Evolutionary conservation across 2,888 invertebrate genomes (phyloP).

Genomic region (Nomada fabriciana): DNA sequence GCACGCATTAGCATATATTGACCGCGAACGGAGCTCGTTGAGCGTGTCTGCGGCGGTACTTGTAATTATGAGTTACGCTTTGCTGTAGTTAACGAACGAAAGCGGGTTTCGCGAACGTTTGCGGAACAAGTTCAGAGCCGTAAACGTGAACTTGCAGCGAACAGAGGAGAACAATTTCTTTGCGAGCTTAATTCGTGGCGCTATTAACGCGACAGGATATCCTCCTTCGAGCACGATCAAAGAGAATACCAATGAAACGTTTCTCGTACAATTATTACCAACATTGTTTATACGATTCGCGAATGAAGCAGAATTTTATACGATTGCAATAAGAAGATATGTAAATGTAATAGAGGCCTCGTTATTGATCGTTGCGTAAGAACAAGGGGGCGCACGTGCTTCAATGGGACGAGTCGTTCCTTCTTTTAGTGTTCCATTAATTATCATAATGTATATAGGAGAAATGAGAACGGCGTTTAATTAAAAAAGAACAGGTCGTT

Average conservation of each 20-base stretch:
- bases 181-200: slow-evolving; percentile 36
- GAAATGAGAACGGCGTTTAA: slow-evolving; percentile 32
- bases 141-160: slow-evolving; percentile 30
- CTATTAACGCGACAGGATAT: not conserved
- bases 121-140: not conserved
- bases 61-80: slow-evolving; percentile 79
- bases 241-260: not conserved
- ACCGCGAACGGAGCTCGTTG: slow-evolving; percentile 64
- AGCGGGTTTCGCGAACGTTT: slow-evolving; percentile 63
- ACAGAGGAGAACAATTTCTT: slow-evolving; percentile 6
- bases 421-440: slow-evolving; percentile 35
- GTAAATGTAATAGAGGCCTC: not conserved
- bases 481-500: slow-evolving; percentile 47
- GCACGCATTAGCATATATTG: slow-evolving; percentile 71
- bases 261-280: not conserved
- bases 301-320: not conserved
- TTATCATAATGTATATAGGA: slow-evolving; percentile 23
- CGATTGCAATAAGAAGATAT: not conserved
- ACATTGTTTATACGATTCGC: not conserved
- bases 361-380: not conserved
- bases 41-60: slow-evolving; percentile 71
- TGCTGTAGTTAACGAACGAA: slow-evolving; percentile 76
- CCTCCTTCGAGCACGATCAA: not conserved
- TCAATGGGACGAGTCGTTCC: not conserved
- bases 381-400: not conserved